Conservation (phyloP, 2,797 vertebrate genomes). For the Euphonia xanthogaster region DNA sequence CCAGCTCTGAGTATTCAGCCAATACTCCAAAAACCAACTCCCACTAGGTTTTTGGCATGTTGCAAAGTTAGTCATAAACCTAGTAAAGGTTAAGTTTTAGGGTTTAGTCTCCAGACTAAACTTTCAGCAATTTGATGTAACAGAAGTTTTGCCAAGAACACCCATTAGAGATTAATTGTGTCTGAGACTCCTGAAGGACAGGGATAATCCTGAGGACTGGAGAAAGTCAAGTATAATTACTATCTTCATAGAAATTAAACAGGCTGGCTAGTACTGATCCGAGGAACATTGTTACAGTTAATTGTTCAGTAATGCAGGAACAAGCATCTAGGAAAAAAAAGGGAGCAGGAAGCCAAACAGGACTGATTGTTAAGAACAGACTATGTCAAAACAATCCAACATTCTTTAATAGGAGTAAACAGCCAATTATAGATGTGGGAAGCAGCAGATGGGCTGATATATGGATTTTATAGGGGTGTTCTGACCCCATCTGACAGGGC, state of each 20-base stretch:
- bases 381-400: not conserved
- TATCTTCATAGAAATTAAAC: not conserved
- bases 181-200: not conserved
- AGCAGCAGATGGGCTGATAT: not conserved
- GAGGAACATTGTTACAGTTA: not conserved
- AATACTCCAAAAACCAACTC: no score
- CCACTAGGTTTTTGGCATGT: not conserved
- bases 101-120: not conserved
- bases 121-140: not conserved
- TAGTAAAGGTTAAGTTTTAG: not conserved
- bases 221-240: not conserved
- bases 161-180: not conserved
- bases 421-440: not conserved
- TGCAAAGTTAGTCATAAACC: not conserved
- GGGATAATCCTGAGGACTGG: not conserved
- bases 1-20: not conserved
- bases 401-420: not conserved
- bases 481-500: not conserved
- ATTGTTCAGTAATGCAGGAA: not conserved
- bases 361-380: not conserved
- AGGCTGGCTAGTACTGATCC: not conserved
- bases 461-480: not conserved
- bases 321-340: not conserved
- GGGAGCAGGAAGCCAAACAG: not conserved
- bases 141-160: not conserved